Conservation (phyloP, 37 sponge, comb jelly and placozoan species). For the Aphrocallistes beatrix region DNA sequence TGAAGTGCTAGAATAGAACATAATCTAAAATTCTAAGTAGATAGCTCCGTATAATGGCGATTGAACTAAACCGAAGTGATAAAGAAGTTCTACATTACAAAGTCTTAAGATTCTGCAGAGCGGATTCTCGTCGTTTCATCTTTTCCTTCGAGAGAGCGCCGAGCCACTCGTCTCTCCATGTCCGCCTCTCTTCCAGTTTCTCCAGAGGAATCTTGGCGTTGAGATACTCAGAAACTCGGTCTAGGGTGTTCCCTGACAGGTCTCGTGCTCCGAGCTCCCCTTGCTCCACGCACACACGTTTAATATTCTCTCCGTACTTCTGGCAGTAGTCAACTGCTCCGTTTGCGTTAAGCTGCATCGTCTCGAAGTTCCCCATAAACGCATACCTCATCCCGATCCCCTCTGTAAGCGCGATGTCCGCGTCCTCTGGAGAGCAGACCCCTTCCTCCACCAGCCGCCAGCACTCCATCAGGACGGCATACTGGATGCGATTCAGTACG, state of each 20-base stretch:
- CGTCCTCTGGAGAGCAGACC: constrained; percentile 80
- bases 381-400: constrained; percentile 81
- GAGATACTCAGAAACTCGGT: constrained; percentile 32
- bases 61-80: too few species aligned
- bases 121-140: constrained; percentile 23
- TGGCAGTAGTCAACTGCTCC: constrained; percentile 84
- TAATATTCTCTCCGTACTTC: constrained; percentile 74
- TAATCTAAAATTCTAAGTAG: too few species aligned
- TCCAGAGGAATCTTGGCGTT: constrained; percentile 47
- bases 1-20: too few species aligned
- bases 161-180: constrained; percentile 64
- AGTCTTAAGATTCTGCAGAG: constrained; percentile 14
- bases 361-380: constrained; percentile 82
- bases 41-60: too few species aligned
- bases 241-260: constrained; percentile 57
- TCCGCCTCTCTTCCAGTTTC: constrained; percentile 46
- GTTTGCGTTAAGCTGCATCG: constrained; percentile 81
- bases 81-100: too few species aligned
- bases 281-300: constrained; percentile 48
- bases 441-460: constrained; percentile 96
- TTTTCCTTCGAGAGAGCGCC: constrained; percentile 45
- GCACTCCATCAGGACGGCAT: constrained; percentile 89
- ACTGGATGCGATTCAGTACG: constrained; percentile 83
- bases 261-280: constrained; percentile 25
- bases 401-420: constrained; percentile 67